Evolutionary conservation across 2,888 invertebrate species (phyloP).

Genomic region (Pachliopta kotzebuea): DNA sequence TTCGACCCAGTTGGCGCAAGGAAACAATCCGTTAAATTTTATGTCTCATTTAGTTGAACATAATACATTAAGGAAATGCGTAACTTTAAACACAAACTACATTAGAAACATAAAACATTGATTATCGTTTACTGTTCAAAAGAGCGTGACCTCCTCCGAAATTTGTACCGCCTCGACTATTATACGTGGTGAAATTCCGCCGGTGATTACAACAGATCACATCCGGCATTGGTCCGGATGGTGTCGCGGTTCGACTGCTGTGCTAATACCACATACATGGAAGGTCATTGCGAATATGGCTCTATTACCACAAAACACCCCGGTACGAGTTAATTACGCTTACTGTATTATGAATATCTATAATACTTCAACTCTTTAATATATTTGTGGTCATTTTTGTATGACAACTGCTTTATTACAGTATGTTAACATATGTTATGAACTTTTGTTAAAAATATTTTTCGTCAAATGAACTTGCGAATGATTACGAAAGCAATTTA

Average conservation of each 20-base stretch:
- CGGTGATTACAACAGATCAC: constrained; percentile 72
- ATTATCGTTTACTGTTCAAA: constrained; percentile 63
- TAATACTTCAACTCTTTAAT: not conserved
- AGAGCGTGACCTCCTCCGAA: constrained; percentile 65
- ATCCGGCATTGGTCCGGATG: constrained; percentile 72
- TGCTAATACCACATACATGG: constrained; percentile 53
- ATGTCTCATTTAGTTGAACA: constrained; percentile 5
- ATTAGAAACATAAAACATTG: constrained; percentile 41
- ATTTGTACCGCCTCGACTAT: constrained; percentile 51
- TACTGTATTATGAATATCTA: not conserved
- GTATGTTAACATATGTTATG: not conserved
- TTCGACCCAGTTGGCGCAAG: not conserved
- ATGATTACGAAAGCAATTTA: too few species aligned
- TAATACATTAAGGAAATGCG: constrained; percentile 51
- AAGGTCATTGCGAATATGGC: constrained; percentile 37
- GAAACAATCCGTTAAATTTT: not conserved
- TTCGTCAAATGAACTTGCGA: too few species aligned
- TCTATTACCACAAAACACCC: constrained; percentile 21
- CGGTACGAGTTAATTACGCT: constrained; percentile 28
- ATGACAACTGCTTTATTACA: not conserved
- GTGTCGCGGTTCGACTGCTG: constrained; percentile 66
- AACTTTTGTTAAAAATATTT: too few species aligned
- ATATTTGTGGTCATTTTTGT: not conserved
- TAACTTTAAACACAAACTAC: constrained; percentile 47
- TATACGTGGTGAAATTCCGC: constrained; percentile 75